Evolutionary conservation across 2,888 invertebrate genomes (phyloP).

Genomic region (Sarcophaga rosellei): DNA sequence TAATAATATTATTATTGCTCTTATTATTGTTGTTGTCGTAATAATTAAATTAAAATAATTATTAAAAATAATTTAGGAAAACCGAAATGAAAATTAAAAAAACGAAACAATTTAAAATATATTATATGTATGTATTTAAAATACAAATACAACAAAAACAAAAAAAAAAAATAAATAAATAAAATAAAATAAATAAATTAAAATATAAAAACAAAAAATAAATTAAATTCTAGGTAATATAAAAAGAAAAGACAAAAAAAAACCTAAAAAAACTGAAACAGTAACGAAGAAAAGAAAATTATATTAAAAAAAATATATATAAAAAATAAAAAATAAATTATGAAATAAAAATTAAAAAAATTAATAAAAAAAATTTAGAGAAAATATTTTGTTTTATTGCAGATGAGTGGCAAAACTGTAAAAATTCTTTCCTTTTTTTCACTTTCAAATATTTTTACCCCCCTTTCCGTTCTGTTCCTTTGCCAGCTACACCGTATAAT

Average conservation of each 20-base stretch:
- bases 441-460: no score
- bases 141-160: background rate
- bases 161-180: no score
- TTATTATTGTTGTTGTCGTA: constrained; percentile 72
- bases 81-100: constrained; percentile 31
- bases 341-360: constrained; percentile 32
- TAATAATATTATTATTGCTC: constrained; percentile 48
- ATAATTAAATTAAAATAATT: constrained; percentile 57
- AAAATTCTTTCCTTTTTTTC: no score
- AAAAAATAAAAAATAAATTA: constrained; percentile 39
- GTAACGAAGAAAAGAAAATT: constrained; percentile 17
- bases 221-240: constrained; percentile 8
- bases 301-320: constrained; percentile 7
- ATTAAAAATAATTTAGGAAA: constrained; percentile 30
- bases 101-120: constrained; percentile 12
- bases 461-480: no score
- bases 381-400: constrained; percentile 38
- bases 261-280: constrained; percentile 13
- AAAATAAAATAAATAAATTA: background rate
- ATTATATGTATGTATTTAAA: no score
- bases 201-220: background rate
- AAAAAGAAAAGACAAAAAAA: background rate
- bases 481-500: no score
- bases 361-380: no score
- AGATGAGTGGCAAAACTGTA: no score